These are phyloP conservation scores for Oppia nitens DNA, from an alignment of 1,140 invertebrate species.

Conservation along the genomic window DNA sequence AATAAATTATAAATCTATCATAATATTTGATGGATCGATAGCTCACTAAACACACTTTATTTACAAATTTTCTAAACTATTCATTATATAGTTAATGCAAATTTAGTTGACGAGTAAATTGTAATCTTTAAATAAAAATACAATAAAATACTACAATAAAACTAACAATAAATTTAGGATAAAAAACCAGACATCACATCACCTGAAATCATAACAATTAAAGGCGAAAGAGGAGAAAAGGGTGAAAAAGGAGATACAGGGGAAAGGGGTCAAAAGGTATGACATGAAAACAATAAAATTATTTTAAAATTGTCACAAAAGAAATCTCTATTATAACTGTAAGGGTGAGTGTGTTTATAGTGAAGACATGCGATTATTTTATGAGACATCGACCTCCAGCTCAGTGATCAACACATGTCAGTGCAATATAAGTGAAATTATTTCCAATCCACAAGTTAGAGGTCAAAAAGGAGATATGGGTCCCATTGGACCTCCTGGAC, in stretches of 20 bases:
- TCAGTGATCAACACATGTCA: constrained; percentile 2
- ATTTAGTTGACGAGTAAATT: no score
- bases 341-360: not conserved
- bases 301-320: not conserved
- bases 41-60: no score
- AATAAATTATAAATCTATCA: no score
- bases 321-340: not conserved
- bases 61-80: no score
- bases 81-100: no score
- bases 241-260: constrained; percentile 19
- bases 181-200: not conserved
- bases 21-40: no score
- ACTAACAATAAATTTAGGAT: not conserved
- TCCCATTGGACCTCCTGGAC: constrained; percentile 16
- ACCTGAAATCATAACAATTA: not conserved
- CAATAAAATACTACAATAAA: no score
- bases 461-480: constrained; percentile 17
- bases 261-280: no score
- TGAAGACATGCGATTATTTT: not conserved
- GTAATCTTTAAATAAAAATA: no score
- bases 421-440: constrained; percentile 7
- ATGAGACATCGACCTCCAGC: not conserved
- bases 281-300: not conserved
- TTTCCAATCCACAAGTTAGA: not conserved
- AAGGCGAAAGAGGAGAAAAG: constrained; percentile 17